phyloP scores from a whole-genome alignment of 2,113 vertebrate genomes.

The Cynoglossus semilaevis region DNA sequence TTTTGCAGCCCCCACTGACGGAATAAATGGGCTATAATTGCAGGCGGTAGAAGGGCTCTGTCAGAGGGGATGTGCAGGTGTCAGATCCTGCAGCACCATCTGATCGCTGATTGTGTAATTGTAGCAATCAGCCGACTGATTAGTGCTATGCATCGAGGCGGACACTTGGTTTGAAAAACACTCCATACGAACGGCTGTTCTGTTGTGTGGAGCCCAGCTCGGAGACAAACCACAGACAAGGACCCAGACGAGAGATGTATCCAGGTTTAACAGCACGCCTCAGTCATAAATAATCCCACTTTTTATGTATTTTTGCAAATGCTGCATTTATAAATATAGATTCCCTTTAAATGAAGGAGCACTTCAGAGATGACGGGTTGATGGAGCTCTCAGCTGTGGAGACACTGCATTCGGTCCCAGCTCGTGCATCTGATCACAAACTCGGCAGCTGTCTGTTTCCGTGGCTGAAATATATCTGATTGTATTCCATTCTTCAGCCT shows the following conservation, averaged over 20 bases:
- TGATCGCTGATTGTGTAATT: slow-evolving; percentile 74
- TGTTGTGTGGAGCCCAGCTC: slow-evolving; percentile 3
- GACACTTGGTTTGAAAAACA: slow-evolving; percentile 42
- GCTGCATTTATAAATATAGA: not conserved
- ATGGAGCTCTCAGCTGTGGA: slow-evolving; percentile 38
- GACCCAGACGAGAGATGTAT: not conserved
- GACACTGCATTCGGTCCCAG: slow-evolving; percentile 25
- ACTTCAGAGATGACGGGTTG: slow-evolving; percentile 11
- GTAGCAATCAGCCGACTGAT: slow-evolving; percentile 73
- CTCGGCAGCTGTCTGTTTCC: slow-evolving; percentile 11
- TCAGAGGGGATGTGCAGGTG: slow-evolving; percentile 69
- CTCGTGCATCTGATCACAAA: slow-evolving; percentile 11
- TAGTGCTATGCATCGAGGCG: slow-evolving; percentile 46
- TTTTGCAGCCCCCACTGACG: slow-evolving; percentile 37
- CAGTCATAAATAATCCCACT: slow-evolving; percentile 9
- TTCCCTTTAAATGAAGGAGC: not conserved
- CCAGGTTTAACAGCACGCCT: not conserved
- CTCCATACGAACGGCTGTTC: slow-evolving; percentile 22
- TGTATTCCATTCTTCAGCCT: no score
- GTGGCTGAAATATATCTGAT: not conserved
- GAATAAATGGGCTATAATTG: slow-evolving; percentile 68
- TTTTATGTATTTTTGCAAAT: not conserved
- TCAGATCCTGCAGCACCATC: slow-evolving; percentile 61
- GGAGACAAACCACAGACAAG: slow-evolving; percentile 6
- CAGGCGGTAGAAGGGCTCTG: slow-evolving; percentile 50